Conservation (phyloP, 2,113 vertebrate genomes). For the Otis tarda region DNA sequence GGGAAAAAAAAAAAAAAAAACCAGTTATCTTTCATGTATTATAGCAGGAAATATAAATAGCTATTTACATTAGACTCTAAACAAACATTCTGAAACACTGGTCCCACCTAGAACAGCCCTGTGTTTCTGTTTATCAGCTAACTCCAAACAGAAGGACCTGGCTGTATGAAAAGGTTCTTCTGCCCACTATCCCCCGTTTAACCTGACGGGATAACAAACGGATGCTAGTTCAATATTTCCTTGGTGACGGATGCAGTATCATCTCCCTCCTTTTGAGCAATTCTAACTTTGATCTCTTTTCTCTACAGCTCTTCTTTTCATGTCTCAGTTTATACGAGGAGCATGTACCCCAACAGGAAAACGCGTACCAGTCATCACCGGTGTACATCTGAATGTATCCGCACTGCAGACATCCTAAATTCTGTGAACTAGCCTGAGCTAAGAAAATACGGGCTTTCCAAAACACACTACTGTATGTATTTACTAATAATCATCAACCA, state of each 20-base stretch:
- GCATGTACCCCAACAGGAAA: not conserved
- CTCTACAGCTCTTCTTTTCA: not conserved
- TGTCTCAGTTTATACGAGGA: not conserved
- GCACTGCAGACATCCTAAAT: not conserved
- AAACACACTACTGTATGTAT: rapidly evolving
- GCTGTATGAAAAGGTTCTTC: not conserved
- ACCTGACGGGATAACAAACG: not conserved
- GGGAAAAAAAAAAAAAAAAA: not conserved
- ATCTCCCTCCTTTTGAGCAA: not conserved
- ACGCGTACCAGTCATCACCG: rapidly evolving
- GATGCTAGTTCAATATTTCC: not conserved
- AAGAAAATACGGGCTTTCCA: rapidly evolving
- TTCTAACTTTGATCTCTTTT: not conserved
- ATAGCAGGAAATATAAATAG: not conserved
- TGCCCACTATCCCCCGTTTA: not conserved
- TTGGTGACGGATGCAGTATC: not conserved
- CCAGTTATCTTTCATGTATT: rapidly evolving
- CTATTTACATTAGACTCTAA: not conserved
- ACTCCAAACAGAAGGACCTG: not conserved
- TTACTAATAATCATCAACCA: too few species aligned
- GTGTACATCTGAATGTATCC: not conserved
- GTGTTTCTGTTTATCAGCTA: rapidly evolving
- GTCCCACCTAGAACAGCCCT: not conserved
- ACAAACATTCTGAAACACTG: rapidly evolving
- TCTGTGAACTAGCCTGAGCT: rapidly evolving